These are phyloP conservation scores for Pelagia noctiluca DNA, from an alignment of 30 jellyfish, hydroid and myxozoan species.

Conservation along the genomic window DNA sequence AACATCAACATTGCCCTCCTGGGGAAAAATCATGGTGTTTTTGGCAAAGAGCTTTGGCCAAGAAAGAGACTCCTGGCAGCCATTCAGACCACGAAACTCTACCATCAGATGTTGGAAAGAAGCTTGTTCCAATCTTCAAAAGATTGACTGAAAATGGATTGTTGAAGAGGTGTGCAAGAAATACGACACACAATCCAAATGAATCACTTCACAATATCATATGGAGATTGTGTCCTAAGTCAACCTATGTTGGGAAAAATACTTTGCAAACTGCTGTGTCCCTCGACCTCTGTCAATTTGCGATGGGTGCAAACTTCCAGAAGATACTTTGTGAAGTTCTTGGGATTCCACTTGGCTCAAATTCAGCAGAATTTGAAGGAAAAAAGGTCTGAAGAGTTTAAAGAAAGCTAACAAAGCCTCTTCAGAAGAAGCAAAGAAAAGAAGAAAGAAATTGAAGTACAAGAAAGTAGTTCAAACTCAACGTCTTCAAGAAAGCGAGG, in stretches of 20 bases:
- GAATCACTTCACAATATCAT: constrained; percentile 20
- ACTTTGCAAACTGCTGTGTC: constrained; percentile 43
- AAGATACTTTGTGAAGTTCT: neutral
- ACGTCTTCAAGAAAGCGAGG: neutral
- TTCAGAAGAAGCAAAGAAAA: neutral
- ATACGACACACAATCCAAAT: constrained; percentile 21
- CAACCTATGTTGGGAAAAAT: constrained; percentile 21
- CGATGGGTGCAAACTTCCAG: constrained; percentile 20
- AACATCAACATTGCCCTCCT: constrained; percentile 10
- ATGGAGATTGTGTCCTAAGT: constrained; percentile 30
- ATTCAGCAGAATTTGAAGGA: neutral
- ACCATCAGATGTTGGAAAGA: constrained; percentile 26
- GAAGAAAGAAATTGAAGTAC: neutral
- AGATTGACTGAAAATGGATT: constrained; percentile 23
- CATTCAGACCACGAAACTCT: constrained; percentile 27
- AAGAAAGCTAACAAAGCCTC: neutral
- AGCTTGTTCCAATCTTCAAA: constrained; percentile 33
- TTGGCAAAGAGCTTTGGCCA: no score
- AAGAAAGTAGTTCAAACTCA: neutral
- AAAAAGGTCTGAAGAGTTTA: neutral
- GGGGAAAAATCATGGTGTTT: no score
- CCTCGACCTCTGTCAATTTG: constrained; percentile 25
- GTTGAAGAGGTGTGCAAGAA: constrained; percentile 18
- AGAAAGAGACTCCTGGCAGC: neutral
- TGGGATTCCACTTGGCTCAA: constrained; percentile 22